phyloP scores from a whole-genome alignment of 2,113 vertebrate species.

The Platycercus adscitus region DNA sequence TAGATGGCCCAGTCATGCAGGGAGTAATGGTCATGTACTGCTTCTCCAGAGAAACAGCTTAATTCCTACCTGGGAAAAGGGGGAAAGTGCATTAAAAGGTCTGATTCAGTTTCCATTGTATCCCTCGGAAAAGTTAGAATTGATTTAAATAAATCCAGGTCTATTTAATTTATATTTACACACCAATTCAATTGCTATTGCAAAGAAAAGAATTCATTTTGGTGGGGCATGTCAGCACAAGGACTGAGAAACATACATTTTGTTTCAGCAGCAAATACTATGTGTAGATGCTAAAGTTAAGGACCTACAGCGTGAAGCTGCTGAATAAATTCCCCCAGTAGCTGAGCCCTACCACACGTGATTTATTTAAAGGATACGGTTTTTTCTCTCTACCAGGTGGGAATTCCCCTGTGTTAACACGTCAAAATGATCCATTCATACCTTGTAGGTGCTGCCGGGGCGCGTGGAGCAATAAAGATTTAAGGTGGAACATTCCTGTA shows the following conservation, averaged over 20 bases:
- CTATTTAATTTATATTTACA: neutral
- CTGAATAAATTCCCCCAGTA: neutral
- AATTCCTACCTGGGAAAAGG: neutral
- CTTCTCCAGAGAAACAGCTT: neutral
- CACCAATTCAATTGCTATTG: neutral
- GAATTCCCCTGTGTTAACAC: neutral
- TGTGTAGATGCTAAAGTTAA: neutral
- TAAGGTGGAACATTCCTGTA: neutral
- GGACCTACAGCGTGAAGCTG: neutral
- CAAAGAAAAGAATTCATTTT: neutral
- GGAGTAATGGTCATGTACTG: neutral
- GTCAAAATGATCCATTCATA: neutral
- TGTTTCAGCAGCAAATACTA: slow-evolving; percentile 30
- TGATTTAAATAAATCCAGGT: neutral
- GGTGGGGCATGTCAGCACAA: neutral
- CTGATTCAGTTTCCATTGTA: neutral
- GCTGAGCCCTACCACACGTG: neutral
- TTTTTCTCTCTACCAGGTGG: neutral
- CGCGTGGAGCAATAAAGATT: neutral
- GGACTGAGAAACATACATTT: neutral
- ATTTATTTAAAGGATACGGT: neutral
- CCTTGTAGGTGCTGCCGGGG: neutral
- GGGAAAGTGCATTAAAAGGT: neutral
- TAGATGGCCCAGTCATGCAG: neutral
- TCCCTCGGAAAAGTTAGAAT: neutral